phyloP scores from a whole-genome alignment of 2,797 vertebrate genomes.

The Gadopsis marmoratus region DNA sequence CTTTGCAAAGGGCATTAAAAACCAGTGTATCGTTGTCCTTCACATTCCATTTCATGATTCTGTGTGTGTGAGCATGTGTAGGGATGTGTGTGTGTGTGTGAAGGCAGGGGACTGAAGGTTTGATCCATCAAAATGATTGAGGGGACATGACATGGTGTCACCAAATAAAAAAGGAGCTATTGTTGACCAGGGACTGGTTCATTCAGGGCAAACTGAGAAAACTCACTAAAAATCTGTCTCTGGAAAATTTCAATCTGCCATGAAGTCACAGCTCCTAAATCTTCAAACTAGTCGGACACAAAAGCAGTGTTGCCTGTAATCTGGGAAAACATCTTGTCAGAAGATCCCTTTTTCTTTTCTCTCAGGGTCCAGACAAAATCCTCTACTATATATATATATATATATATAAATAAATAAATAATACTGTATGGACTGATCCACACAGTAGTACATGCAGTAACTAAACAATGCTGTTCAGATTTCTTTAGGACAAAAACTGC shows the following conservation, averaged over 20 bases:
- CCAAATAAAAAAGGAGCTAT: neutral
- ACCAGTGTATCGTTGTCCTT: neutral
- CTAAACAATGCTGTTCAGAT: neutral
- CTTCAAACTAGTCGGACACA: conserved; percentile 19
- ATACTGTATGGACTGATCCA: too few relatives aligned
- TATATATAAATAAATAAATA: too few relatives aligned
- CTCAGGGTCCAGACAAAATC: neutral
- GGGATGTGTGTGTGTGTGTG: neutral
- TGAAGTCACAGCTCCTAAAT: conserved; percentile 26
- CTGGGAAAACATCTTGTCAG: conserved; percentile 9
- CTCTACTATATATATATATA: neutral
- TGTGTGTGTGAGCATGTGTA: neutral
- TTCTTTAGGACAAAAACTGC: conserved; percentile 25
- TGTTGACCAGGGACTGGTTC: conserved; percentile 21
- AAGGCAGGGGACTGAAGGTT: neutral
- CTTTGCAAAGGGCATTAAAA: conserved; percentile 11
- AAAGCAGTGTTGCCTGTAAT: conserved; percentile 26
- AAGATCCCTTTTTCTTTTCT: neutral
- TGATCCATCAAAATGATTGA: conserved; percentile 31
- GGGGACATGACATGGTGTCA: neutral
- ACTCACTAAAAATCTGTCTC: conserved; percentile 17
- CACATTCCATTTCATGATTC: neutral
- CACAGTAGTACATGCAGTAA: too few relatives aligned
- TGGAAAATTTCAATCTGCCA: conserved; percentile 37
- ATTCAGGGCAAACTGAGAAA: conserved; percentile 25